Evolutionary conservation across 1,140 invertebrate genomes (phyloP).

Genomic region (Drosophila fuyamai): DNA sequence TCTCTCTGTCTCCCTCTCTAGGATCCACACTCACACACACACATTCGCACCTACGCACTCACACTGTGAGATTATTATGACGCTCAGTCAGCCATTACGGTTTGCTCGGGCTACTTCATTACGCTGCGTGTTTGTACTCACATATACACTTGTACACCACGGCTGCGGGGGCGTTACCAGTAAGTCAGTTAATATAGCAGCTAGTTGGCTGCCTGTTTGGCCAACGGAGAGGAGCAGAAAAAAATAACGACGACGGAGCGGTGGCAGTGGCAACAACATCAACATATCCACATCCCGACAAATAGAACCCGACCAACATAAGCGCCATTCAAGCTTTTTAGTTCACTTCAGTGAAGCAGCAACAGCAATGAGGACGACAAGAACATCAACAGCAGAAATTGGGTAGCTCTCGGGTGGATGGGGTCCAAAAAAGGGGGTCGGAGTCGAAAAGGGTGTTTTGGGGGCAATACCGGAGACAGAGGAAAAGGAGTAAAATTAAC

Average conservation of each 20-base stretch:
- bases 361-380: slow-evolving; percentile 63
- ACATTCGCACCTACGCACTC: slow-evolving; percentile 28
- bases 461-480: neutral
- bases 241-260: slow-evolving; percentile 46
- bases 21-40: slow-evolving; percentile 41
- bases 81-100: slow-evolving; percentile 81
- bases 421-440: slow-evolving; percentile 1
- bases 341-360: slow-evolving; percentile 66
- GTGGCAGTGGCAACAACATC: slow-evolving; percentile 29
- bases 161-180: slow-evolving; percentile 52
- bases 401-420: slow-evolving; percentile 29
- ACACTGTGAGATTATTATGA: slow-evolving; percentile 73
- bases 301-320: slow-evolving; percentile 70
- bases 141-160: slow-evolving; percentile 32
- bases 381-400: slow-evolving; percentile 57
- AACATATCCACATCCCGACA: slow-evolving; percentile 62
- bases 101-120: slow-evolving; percentile 76
- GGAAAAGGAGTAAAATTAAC: slow-evolving; percentile 77
- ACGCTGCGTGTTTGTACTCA: slow-evolving; percentile 75
- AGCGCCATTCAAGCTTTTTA: slow-evolving; percentile 82
- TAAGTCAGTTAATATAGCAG: slow-evolving; percentile 82
- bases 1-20: slow-evolving; percentile 49
- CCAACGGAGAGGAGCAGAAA: slow-evolving; percentile 26
- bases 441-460: neutral
- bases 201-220: slow-evolving; percentile 69